These are phyloP conservation scores for Coracias cyanogaster DNA, from an alignment of 2,797 vertebrate genomes.

Conservation along the genomic window DNA sequence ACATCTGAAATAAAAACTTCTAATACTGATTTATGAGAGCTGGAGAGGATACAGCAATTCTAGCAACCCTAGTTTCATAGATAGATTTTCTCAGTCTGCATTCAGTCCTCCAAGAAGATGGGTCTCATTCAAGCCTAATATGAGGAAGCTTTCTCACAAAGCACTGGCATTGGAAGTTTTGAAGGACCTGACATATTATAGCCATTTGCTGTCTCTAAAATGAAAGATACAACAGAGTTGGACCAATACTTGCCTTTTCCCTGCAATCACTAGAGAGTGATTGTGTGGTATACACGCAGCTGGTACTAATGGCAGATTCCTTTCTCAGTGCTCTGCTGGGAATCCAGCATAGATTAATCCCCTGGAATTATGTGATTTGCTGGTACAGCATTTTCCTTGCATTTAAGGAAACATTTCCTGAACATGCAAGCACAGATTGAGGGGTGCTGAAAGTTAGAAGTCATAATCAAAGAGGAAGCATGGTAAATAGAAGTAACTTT, in stretches of 20 bases:
- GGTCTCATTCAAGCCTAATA: neutral
- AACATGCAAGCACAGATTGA: neutral
- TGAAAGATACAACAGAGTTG: slow-evolving; percentile 2
- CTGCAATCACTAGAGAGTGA: slow-evolving; percentile 21
- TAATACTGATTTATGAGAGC: neutral
- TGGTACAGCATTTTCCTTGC: slow-evolving; percentile 28
- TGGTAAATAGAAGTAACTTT: neutral
- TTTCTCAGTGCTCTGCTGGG: slow-evolving; percentile 43
- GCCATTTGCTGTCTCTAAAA: slow-evolving; percentile 19
- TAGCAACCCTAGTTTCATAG: neutral
- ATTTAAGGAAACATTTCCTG: slow-evolving; percentile 23
- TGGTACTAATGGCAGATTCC: slow-evolving; percentile 50
- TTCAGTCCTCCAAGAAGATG: neutral
- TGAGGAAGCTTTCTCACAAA: neutral
- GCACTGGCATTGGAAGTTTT: neutral
- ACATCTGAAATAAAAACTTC: neutral
- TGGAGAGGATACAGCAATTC: neutral
- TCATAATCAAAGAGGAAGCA: neutral
- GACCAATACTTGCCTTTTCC: slow-evolving; percentile 11
- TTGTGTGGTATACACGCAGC: slow-evolving; percentile 51
- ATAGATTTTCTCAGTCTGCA: neutral
- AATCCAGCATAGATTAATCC: slow-evolving; percentile 25
- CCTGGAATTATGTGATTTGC: slow-evolving; percentile 45
- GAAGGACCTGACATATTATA: neutral
- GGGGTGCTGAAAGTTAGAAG: neutral